Evolutionary conservation across 2,888 invertebrate genomes (phyloP).

Genomic region (Steromphala cineraria): DNA sequence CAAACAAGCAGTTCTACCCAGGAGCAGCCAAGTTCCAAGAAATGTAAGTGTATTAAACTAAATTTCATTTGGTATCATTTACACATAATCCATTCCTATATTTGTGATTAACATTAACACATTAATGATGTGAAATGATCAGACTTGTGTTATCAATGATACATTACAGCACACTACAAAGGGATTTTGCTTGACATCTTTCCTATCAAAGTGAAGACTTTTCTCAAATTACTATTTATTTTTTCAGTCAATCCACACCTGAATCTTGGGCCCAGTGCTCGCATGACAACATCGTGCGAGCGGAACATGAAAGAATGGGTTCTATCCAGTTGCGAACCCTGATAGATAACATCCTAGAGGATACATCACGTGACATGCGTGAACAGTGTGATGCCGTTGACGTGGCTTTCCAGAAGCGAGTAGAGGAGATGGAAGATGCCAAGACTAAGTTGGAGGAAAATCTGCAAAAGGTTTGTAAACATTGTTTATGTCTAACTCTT

Average conservation of each 20-base stretch:
- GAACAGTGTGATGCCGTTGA: constrained; percentile 90
- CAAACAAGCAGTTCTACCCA: constrained; percentile 84
- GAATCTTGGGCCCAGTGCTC: constrained; percentile 91
- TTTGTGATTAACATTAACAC: no score
- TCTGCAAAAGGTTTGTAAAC: constrained; percentile 79
- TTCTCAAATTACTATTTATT: background rate
- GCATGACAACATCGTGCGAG: constrained; percentile 84
- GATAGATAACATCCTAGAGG: constrained; percentile 84
- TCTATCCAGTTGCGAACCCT: constrained; percentile 84
- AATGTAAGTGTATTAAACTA: constrained; percentile 77
- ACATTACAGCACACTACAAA: no score
- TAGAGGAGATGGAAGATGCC: constrained; percentile 80
- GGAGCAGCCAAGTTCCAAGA: constrained; percentile 88
- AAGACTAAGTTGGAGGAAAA: constrained; percentile 82
- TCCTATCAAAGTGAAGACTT: no score
- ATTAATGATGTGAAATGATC: no score
- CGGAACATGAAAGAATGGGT: constrained; percentile 85
- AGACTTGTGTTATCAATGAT: no score
- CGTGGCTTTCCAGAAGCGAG: constrained; percentile 84
- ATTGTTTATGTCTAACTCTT: no score
- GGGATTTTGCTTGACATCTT: no score
- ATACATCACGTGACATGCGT: constrained; percentile 87
- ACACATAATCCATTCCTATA: no score
- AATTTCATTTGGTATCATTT: no score
- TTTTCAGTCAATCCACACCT: constrained; percentile 85